Conservation (phyloP, 1,140 invertebrate genomes). For the Leptopilina boulardi region DNA sequence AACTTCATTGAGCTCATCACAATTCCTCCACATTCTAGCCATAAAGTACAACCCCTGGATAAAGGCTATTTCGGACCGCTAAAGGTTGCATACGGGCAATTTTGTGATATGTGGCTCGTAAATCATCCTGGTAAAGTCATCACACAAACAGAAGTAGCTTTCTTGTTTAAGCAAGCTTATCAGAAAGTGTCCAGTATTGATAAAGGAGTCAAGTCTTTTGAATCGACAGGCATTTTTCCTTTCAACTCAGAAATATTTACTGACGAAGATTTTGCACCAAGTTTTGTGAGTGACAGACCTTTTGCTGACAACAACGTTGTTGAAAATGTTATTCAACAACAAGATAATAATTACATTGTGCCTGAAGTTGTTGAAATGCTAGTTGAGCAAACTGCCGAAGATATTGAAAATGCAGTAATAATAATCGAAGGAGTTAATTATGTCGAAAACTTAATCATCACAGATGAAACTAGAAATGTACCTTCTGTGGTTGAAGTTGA, state of each 20-base stretch:
- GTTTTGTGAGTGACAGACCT: no score
- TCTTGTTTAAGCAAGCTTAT: constrained; percentile 63
- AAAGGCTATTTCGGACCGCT: constrained; percentile 45
- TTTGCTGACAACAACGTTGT: neutral
- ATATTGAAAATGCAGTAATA: no score
- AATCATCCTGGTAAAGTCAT: constrained; percentile 61
- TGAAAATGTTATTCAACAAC: no score
- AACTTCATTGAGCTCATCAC: constrained; percentile 43
- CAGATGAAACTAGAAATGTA: no score
- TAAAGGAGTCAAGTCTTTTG: constrained; percentile 60
- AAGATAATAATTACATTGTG: no score
- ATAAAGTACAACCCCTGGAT: constrained; percentile 52
- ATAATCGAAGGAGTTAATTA: no score
- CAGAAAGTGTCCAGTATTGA: constrained; percentile 58
- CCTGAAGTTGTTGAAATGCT: no score
- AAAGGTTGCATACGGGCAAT: constrained; percentile 38
- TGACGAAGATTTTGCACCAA: constrained; percentile 39
- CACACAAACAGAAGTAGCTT: constrained; percentile 60
- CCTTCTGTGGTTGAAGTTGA: no score
- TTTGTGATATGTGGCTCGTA: constrained; percentile 54
- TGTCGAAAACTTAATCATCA: no score
- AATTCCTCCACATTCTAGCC: constrained; percentile 48
- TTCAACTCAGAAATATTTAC: constrained; percentile 58
- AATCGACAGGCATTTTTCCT: constrained; percentile 58
- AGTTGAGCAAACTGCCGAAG: no score